Evolutionary conservation across 37 sponge, comb jelly and placozoan species (phyloP).

Genomic region (Theonella swinhoei): DNA sequence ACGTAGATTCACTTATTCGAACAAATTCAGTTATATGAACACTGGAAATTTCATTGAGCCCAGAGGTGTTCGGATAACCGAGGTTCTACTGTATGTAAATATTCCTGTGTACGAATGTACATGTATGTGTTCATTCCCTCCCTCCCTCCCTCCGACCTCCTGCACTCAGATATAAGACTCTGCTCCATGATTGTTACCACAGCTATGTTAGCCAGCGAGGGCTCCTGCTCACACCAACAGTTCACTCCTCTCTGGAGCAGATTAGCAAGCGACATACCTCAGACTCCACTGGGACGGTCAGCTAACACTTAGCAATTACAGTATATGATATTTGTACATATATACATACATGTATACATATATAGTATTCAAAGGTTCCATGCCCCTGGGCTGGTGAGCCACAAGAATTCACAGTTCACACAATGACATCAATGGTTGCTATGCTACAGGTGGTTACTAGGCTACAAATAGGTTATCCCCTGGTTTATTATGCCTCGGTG

Average conservation of each 20-base stretch:
- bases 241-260: slow-evolving; percentile 53
- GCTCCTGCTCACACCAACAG: slow-evolving; percentile 64
- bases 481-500: background rate
- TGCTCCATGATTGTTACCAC: slow-evolving; percentile 91
- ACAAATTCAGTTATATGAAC: too few species aligned
- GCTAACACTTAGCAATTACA: too few species aligned
- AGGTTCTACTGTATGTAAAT: background rate
- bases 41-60: too few species aligned
- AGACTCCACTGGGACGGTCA: slow-evolving; percentile 71
- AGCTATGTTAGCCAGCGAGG: slow-evolving; percentile 82
- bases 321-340: background rate
- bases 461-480: too few species aligned
- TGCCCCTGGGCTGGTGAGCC: background rate
- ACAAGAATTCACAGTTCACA: too few species aligned
- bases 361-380: background rate
- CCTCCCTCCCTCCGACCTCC: background rate
- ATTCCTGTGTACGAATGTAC: background rate
- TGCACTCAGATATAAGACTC: slow-evolving; percentile 70
- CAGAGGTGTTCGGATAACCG: too few species aligned
- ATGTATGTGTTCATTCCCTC: slow-evolving; percentile 4
- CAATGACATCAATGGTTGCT: too few species aligned
- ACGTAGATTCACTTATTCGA: too few species aligned
- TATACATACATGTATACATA: background rate
- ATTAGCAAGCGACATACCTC: slow-evolving; percentile 59
- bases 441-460: too few species aligned